Percentiles rank a stretch among this genome's conserved stretches.
Evolutionary conservation across 2,888 invertebrate genomes (phyloP).

Genomic region (Ernsta delagoae): DNA sequence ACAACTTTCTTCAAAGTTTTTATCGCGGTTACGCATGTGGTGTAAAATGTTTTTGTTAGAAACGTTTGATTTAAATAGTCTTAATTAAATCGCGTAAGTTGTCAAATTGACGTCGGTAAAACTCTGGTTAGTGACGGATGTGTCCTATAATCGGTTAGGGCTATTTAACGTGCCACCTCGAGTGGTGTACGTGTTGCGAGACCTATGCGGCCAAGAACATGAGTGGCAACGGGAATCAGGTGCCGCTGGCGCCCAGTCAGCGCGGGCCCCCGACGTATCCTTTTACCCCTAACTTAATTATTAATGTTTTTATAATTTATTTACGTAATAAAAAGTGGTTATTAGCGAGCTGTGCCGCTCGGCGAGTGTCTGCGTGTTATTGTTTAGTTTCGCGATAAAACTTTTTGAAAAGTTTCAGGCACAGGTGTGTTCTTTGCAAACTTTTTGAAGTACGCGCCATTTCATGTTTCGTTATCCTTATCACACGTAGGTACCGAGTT

Average conservation of each 20-base stretch:
- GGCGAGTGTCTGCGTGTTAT: slow-evolving; percentile 55
- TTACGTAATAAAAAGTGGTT: slow-evolving; percentile 78
- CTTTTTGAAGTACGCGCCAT: slow-evolving; percentile 18
- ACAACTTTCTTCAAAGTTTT: slow-evolving; percentile 68
- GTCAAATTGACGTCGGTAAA: slow-evolving; percentile 77
- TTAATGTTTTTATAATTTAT: slow-evolving; percentile 64
- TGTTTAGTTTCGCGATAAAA: slow-evolving; percentile 41
- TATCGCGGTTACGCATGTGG: slow-evolving; percentile 72
- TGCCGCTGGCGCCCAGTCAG: slow-evolving; percentile 86
- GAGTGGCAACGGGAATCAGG: slow-evolving; percentile 88
- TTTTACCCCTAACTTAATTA: slow-evolving; percentile 61
- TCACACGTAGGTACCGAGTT: slow-evolving; percentile 7
- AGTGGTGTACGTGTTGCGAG: slow-evolving; percentile 85
- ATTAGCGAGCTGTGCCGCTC: slow-evolving; percentile 66
- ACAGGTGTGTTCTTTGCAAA: not conserved
- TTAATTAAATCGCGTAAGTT: slow-evolving; percentile 76
- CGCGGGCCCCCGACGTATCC: slow-evolving; percentile 86
- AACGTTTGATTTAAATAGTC: slow-evolving; percentile 70
- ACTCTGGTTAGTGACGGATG: slow-evolving; percentile 82
- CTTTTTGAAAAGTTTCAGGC: slow-evolving; percentile 22
- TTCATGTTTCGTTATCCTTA: slow-evolving; percentile 15
- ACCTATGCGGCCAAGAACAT: slow-evolving; percentile 86
- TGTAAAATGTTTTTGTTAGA: slow-evolving; percentile 80
- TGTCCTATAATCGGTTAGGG: slow-evolving; percentile 83
- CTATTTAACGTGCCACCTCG: slow-evolving; percentile 86